Conservation (phyloP, 1,140 invertebrate genomes). For the Zaprionus ornatus region DNA sequence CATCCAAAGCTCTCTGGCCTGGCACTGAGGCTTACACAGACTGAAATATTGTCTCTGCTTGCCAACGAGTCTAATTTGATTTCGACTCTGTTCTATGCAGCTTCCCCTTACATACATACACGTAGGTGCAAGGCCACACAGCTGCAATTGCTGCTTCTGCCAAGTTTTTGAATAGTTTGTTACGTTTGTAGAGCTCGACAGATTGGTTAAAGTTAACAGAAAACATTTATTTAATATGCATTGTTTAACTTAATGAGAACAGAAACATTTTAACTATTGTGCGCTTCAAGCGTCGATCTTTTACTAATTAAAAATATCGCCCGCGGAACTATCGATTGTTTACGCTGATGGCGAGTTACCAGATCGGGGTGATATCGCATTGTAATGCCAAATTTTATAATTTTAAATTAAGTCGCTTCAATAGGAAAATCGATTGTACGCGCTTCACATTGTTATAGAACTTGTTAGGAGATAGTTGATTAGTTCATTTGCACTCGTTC, state of each 20-base stretch:
- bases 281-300: no score
- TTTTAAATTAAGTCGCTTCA: background rate
- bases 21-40: constrained; percentile 21
- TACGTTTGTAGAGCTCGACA: background rate
- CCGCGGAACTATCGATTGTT: no score
- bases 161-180: background rate
- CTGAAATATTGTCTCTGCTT: constrained; percentile 2
- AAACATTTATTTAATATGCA: no score
- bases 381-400: background rate
- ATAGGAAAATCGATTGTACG: background rate
- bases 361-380: no score
- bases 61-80: background rate
- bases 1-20: constrained; percentile 1
- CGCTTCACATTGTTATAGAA: background rate
- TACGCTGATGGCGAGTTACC: no score
- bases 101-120: background rate
- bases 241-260: no score
- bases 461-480: background rate
- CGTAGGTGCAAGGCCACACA: no score
- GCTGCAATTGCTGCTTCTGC: background rate
- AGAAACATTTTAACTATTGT: no score
- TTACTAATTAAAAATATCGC: no score
- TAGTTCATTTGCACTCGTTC: background rate
- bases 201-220: no score
- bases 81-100: background rate